Evolutionary conservation across 2,113 vertebrate genomes (phyloP).

Genomic region (Melospiza melodia): DNA sequence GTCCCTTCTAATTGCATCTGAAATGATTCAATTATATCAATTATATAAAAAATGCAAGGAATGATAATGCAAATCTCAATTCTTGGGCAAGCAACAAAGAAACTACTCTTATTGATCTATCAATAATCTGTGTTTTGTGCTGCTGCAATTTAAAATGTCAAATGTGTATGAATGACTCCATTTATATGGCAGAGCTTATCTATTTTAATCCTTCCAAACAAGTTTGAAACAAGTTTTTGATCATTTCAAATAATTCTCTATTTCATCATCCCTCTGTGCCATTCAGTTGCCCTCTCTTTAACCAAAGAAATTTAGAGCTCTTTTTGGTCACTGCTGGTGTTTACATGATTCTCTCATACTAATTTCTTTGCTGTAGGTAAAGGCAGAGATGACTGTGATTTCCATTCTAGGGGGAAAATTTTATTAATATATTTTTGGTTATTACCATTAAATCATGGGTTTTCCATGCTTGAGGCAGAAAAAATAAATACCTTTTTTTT

Average conservation of each 20-base stretch:
- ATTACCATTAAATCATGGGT: not conserved
- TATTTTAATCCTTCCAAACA: conserved; percentile 29
- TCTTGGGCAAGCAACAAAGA: conserved; percentile 25
- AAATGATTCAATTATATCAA: not conserved
- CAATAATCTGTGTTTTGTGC: not conserved
- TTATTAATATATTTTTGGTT: not conserved
- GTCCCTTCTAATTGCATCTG: not conserved
- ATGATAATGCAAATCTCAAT: not conserved
- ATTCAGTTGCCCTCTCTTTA: not conserved
- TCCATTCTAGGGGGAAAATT: not conserved
- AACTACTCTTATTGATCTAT: not conserved
- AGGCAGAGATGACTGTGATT: not conserved
- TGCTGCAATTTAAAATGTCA: conserved; percentile 46
- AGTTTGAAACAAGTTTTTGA: conserved; percentile 20
- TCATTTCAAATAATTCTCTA: not conserved
- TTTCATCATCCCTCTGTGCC: not conserved
- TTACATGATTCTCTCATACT: not conserved
- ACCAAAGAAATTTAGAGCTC: not conserved
- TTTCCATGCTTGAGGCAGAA: not conserved
- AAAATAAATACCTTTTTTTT: not conserved
- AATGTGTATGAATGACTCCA: conserved; percentile 4
- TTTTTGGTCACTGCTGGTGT: not conserved
- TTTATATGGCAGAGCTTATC: not conserved
- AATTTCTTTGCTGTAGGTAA: not conserved
- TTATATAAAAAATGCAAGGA: not conserved